These are phyloP conservation scores for Morelia viridis DNA, from an alignment of 2,797 vertebrate genomes.

Conservation along the genomic window DNA sequence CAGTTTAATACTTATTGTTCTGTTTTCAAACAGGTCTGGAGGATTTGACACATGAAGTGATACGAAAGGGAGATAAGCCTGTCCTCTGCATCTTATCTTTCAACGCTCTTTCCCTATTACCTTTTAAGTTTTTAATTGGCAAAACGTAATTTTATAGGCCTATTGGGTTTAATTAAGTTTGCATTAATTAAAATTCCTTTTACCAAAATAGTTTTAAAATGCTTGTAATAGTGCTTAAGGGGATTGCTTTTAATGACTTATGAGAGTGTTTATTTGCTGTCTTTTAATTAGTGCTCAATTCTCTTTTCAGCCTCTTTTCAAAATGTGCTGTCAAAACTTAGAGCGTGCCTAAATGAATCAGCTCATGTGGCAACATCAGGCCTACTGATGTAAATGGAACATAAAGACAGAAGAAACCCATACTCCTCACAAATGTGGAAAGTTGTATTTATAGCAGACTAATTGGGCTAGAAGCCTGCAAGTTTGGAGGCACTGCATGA, in stretches of 20 bases:
- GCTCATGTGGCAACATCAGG: not conserved
- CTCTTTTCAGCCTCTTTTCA: not conserved
- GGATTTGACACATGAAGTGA: not conserved
- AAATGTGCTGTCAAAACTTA: not conserved
- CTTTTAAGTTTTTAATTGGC: not conserved
- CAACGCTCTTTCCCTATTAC: not conserved
- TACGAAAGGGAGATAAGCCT: not conserved
- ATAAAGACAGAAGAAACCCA: not conserved
- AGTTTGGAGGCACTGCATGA: not conserved
- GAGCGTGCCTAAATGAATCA: not conserved
- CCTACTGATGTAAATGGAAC: too few relatives aligned
- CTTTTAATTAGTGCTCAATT: not conserved
- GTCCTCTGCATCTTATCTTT: not conserved
- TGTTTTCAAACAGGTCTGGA: not conserved
- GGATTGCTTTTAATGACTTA: not conserved
- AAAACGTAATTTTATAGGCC: not conserved
- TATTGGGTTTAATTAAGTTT: not conserved
- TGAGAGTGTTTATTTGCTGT: not conserved
- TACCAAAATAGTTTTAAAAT: not conserved
- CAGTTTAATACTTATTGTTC: not conserved
- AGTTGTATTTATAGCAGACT: not conserved
- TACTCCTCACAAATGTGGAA: not conserved
- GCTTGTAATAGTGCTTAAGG: not conserved
- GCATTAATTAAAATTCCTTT: not conserved
- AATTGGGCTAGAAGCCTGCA: too few relatives aligned